Conservation (phyloP, 2,888 invertebrate genomes). For the Thyatira batis region DNA sequence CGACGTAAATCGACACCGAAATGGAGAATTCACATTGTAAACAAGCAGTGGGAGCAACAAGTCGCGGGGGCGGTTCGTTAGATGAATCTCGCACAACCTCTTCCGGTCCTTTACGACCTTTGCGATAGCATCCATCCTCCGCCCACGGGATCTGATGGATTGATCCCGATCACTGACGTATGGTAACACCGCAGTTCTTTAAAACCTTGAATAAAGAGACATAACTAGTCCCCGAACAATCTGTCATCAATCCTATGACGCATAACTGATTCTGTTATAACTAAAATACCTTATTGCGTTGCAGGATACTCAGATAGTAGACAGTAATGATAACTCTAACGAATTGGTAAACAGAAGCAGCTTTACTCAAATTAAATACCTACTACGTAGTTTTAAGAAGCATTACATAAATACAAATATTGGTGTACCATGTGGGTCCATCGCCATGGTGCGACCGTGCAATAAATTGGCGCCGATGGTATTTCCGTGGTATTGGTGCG, state of each 20-base stretch:
- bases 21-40: conserved; percentile 55
- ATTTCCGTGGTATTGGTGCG: conserved; percentile 37
- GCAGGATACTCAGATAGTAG: too few relatives aligned
- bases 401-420: neutral
- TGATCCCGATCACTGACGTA: conserved; percentile 19
- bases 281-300: too few relatives aligned
- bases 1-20: conserved; percentile 44
- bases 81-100: conserved; percentile 46
- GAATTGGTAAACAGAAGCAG: neutral
- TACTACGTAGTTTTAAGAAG: conserved; percentile 38
- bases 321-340: neutral
- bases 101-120: conserved; percentile 54
- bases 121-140: conserved; percentile 40
- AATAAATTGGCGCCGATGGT: conserved; percentile 29
- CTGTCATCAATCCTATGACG: too few relatives aligned
- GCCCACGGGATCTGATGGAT: conserved; percentile 31
- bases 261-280: too few relatives aligned
- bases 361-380: neutral
- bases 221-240: too few relatives aligned
- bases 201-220: neutral
- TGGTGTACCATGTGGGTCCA: conserved; percentile 54
- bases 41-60: conserved; percentile 67
- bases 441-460: conserved; percentile 34
- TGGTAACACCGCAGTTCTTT: neutral
- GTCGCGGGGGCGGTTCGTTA: conserved; percentile 47